Evolutionary conservation across 2,113 vertebrate genomes (phyloP), one percentile per base, ranked within the genome.

Genomic region (Carollia perspicillata): DNA sequence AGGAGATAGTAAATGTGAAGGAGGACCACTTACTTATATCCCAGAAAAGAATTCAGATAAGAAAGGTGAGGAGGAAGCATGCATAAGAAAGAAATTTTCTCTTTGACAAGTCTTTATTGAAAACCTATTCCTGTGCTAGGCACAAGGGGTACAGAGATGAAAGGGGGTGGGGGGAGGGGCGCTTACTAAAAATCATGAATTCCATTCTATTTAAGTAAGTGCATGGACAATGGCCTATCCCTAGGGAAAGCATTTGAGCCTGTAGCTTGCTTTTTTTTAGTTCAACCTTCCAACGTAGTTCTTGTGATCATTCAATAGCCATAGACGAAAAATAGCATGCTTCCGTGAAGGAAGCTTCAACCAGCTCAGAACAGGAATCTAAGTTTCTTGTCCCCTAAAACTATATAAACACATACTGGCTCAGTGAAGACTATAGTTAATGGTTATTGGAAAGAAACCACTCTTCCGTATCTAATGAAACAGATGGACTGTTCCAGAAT

Each of bases 251-350:
- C 6, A 51, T 85, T 74, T 81, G 58, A 66, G 44, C 26, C 40
- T 13, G 28, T 88, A 93, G 51, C 22, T 92, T 79, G 44, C 69
- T 94, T 88, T 94, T 51, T 72, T 72, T 83, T 58, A 71, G 53
- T 72, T 88, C 33, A 90, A 77, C 42, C 51, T 95, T 80, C 37
- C 23, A 51, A n/a, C 11, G n/a, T 6, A 80, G 23, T 66, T 93
- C 33, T 58, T 75, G 58, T 35, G 18, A 72, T 88, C 51, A 58
- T 17, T 81, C 72, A 68, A 42, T 86, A 60, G 28, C 26, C 60
- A 3, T 71, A 49, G 53, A 26, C 30, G 22, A 14, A 90, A 93
- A 80, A 75, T 55, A 51, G 40, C 30, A 2, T 30, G 14, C 33
- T 72, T 96, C 20, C 22, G 8, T 69, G 11, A 92, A 63, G 60